Percentiles rank a stretch among this genome's conserved stretches.
Evolutionary conservation across 2,888 invertebrate species (phyloP).

Genomic region (Germaria angustata): DNA sequence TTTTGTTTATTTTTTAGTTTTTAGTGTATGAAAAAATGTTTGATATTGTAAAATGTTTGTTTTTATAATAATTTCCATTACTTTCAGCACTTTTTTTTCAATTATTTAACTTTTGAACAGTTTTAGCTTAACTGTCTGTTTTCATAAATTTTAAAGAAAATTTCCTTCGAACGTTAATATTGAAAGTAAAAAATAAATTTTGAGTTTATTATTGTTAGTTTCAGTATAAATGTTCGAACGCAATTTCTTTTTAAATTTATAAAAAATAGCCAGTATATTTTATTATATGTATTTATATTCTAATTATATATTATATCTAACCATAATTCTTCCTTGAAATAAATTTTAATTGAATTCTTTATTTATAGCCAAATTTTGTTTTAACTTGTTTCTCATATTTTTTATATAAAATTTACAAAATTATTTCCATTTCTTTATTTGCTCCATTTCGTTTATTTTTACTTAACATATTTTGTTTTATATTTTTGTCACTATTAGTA

Average conservation of each 20-base stretch:
- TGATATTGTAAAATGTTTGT: conserved; percentile 49
- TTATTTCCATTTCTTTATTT: conserved; percentile 54
- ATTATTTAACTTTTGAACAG: conserved; percentile 47
- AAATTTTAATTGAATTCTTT: neutral
- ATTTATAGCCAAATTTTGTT: conserved; percentile 8
- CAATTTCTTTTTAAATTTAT: no score
- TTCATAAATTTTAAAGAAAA: no score
- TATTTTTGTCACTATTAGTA: conserved; percentile 52
- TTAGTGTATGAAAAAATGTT: conserved; percentile 40
- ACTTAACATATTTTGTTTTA: conserved; percentile 54
- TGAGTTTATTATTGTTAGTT: no score
- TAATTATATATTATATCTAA: conserved; percentile 10
- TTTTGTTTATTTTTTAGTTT: conserved; percentile 34
- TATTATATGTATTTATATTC: no score
- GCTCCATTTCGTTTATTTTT: conserved; percentile 37
- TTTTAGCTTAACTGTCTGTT: neutral
- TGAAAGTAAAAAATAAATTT: no score
- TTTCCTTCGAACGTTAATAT: no score
- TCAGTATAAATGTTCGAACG: no score
- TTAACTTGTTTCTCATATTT: neutral
- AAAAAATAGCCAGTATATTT: no score
- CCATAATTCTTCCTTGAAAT: neutral
- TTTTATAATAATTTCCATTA: conserved; percentile 23
- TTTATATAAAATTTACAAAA: conserved; percentile 65
- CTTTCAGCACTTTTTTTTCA: conserved; percentile 50